A percentile compares a stretch with the other conserved stretches of the same genome.
phyloP scores from a whole-genome alignment of 2,113 vertebrate genomes.

The Microtus ochrogaster region DNA sequence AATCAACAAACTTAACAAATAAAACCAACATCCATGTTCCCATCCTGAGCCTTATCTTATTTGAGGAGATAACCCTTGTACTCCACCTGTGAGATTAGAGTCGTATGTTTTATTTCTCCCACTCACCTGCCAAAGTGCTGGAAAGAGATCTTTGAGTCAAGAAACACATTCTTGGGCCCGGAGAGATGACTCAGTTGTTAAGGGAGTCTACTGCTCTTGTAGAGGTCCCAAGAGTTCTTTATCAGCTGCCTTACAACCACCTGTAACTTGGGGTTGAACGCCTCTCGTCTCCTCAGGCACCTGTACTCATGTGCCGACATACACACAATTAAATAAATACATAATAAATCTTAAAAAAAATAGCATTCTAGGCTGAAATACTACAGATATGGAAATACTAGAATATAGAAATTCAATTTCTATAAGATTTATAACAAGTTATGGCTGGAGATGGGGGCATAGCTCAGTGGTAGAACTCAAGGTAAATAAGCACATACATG shows the following conservation, averaged over 20 bases:
- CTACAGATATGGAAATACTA: background rate
- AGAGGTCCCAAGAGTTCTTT: background rate
- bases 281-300: background rate
- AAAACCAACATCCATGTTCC: background rate
- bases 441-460: background rate
- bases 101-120: conserved; percentile 40
- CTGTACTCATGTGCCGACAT: background rate
- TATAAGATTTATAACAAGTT: conserved; percentile 33
- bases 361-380: background rate
- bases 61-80: conserved; percentile 14
- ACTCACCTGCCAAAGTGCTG: background rate
- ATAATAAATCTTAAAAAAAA: background rate
- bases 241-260: background rate
- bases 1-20: background rate
- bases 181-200: background rate
- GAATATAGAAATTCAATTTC: background rate
- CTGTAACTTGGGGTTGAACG: no score
- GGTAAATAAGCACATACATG: background rate
- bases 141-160: conserved; percentile 53
- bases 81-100: conserved; percentile 11
- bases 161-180: background rate
- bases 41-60: conserved; percentile 4
- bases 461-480: background rate
- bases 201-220: background rate
- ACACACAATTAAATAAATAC: background rate